Evolutionary conservation across 2,888 invertebrate species (phyloP), one percentile per base, ranked within the genome.

Genomic region (Parascotia fuliginaria): DNA sequence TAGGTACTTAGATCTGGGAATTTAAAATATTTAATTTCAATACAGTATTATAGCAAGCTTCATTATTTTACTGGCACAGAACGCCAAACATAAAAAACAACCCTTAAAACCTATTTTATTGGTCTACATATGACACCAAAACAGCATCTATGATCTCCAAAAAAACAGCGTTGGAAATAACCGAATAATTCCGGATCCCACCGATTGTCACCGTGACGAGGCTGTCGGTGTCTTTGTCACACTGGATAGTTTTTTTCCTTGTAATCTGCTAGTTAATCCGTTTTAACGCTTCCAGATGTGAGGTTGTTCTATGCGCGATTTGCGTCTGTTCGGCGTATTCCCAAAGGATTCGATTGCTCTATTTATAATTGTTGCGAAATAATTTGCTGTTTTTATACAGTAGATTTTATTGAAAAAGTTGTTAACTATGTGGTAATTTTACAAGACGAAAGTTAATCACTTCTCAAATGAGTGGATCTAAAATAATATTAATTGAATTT

Each of bases 281-380:
- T 90, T 92, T 90, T 89, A 91, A 85, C 88, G 84, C 85, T 78
- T 81, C 87, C 91, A 92, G 89, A 92, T 92, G 92, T 83, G 87
- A 73, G 70, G 71, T 68, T 61, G 77, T 73, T 55, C 69, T 56
- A 45, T 59, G 41, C 60, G 64, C 61, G 77, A 81, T 80, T 78
- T 77, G 71, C 68, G 66, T 65, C 59, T 53, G 58, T 73, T 70
- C 70, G 64, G 68, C 67, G 60, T 54, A 57, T 72, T 71, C 66
- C 65, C 62, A 73, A 77, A 75, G 72, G 74, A 74, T 61, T 70
- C 56, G 55, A 67, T 73, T 69, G 63, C 62, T 64, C 57, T 61
- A 61, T 56, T 54, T 41, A 13, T 31, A 56, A 57, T 59, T 19
- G 48, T 50, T 33, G 27, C 13, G 40, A 22, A 36, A 28, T 48